phyloP scores from a whole-genome alignment of 2,113 vertebrate genomes.

The Mesitornis unicolor region DNA sequence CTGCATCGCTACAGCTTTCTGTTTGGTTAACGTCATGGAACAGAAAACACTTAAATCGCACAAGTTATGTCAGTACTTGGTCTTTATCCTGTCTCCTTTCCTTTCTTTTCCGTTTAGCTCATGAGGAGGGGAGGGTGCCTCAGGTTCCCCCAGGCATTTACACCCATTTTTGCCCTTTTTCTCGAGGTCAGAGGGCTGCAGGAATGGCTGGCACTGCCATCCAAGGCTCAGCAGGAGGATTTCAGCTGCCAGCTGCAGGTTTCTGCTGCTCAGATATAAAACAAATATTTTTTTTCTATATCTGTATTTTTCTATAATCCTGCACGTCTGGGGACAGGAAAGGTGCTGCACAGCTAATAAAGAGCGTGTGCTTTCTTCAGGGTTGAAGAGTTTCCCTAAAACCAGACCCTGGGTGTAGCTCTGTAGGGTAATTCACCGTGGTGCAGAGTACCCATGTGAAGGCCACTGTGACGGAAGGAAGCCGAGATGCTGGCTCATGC shows the following conservation, averaged over 20 bases:
- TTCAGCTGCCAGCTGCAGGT: neutral
- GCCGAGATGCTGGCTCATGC: neutral
- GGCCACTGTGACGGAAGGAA: neutral
- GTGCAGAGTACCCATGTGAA: neutral
- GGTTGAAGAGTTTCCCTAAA: neutral
- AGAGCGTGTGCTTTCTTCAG: neutral
- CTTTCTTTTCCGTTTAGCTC: neutral
- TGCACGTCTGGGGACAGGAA: neutral
- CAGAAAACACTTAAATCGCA: neutral
- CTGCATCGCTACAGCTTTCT: neutral
- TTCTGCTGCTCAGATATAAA: neutral
- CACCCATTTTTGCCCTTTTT: neutral
- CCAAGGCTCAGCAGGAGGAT: neutral
- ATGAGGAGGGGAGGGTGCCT: neutral
- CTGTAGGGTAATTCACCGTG: fast-evolving
- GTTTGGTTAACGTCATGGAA: neutral
- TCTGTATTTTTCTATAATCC: neutral
- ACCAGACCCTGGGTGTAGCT: too few species aligned
- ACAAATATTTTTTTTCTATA: neutral
- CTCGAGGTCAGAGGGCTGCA: neutral
- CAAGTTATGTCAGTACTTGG: neutral
- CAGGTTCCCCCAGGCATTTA: too few species aligned
- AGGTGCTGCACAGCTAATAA: neutral
- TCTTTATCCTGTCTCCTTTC: neutral
- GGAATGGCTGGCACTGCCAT: fast-evolving